Evolutionary conservation across 2,888 invertebrate species (phyloP).

Genomic region (Buathra laborator): DNA sequence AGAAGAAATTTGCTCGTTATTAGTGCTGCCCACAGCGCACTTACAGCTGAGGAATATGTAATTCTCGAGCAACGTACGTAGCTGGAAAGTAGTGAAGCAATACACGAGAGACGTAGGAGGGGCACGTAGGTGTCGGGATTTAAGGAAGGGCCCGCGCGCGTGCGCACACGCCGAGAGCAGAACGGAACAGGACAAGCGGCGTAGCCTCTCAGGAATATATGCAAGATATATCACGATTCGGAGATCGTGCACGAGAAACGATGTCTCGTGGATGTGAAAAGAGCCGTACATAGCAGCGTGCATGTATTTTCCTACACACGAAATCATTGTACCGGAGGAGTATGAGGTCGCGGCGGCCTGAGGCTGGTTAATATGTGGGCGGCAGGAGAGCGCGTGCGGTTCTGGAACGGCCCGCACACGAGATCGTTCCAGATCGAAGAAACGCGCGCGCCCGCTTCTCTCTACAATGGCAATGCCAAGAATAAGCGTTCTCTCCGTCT

Average conservation of each 20-base stretch:
- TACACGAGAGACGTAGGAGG: slow-evolving; percentile 39
- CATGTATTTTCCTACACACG: slow-evolving; percentile 1
- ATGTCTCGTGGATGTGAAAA: slow-evolving; percentile 9
- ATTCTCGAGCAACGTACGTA: slow-evolving; percentile 19
- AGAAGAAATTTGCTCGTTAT: background rate
- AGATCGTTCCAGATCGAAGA: slow-evolving; percentile 43
- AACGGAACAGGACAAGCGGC: background rate
- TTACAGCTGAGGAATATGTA: slow-evolving; percentile 9
- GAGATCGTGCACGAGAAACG: slow-evolving; percentile 5
- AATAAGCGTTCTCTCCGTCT: slow-evolving; percentile 8
- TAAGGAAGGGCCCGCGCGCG: slow-evolving; percentile 36
- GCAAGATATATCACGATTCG: slow-evolving; percentile 4
- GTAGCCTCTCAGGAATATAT: slow-evolving; percentile 27
- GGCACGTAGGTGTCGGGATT: slow-evolving; percentile 66
- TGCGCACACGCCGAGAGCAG: background rate
- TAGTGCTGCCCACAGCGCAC: slow-evolving; percentile 21
- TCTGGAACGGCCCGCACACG: slow-evolving; percentile 15
- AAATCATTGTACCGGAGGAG: slow-evolving; percentile 3
- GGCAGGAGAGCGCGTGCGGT: slow-evolving; percentile 41
- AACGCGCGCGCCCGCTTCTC: slow-evolving; percentile 33
- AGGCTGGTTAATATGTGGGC: slow-evolving; percentile 36
- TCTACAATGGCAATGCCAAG: slow-evolving; percentile 36
- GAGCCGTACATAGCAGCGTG: slow-evolving; percentile 9
- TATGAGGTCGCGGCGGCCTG: slow-evolving; percentile 25
- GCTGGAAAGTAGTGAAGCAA: slow-evolving; percentile 10